Evolutionary conservation across 64 coral and sea anemone genomes (phyloP), one percentile per base, ranked within the genome.

Genomic region (Acropora yongei): DNA sequence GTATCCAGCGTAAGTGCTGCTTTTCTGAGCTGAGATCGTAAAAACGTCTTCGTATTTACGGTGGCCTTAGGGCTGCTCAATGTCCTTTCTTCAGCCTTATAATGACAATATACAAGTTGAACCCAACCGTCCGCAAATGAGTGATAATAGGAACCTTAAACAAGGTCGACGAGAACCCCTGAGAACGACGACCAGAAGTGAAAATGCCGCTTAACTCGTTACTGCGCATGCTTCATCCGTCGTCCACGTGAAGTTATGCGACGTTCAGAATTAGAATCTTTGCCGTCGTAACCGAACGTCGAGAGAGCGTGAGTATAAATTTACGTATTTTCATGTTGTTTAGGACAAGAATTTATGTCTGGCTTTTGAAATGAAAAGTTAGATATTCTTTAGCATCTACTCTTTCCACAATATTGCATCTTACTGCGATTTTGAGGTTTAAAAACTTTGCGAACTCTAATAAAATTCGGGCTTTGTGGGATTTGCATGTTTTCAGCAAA

Each of bases 291-390:
- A 42, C 73, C 4, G 73, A 75, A 69, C 3, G 17, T 69, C 67
- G 16, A 69, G 67, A 69, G 2, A 69, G 67, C 17, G 19, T 30
- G 67, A 69, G 16, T 69, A 69, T 19, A 69, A 69, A 69, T 20
- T 69, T 69, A 3, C 20, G 67, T 19, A 69, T 69, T 69, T 69
- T 69, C 17, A 69, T 19, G 17, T 69, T 69, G 67, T 69, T 69
- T 69, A 69, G 17, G 73, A 75, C 43, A 42, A 44, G 40, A 75
- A 75, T 75, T 75, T 44, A 75, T 43, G 73, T 75, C 45, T 75
- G 41, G 73, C 73, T 44, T 75, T 75, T 75, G 69, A 73, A 73
- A 73, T 73, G 69, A 69, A 69, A 10, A 69, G 51, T 17, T 66
- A 13, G 61, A 66, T 66, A 66, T 66, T 66, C 61, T 66, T 66